Conservation (phyloP, 2,797 vertebrate species). For the Lepilemur septentrionalis region DNA sequence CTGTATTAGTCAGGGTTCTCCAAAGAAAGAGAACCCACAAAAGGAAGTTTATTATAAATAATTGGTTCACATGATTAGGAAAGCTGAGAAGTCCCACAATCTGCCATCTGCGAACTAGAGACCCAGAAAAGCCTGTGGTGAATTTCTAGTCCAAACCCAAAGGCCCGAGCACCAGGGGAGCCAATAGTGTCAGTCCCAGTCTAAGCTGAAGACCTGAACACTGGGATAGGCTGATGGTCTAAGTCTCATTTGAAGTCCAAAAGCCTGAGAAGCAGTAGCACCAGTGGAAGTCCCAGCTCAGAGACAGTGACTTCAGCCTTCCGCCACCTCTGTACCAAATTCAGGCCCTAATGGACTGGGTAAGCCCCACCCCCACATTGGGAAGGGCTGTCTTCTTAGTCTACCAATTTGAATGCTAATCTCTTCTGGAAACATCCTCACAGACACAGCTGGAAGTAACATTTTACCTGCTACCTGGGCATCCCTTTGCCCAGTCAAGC, state of each 20-base stretch:
- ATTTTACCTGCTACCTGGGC: neutral
- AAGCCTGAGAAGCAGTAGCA: neutral
- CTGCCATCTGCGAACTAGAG: too few relatives aligned
- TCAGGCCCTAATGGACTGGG: rapidly evolving
- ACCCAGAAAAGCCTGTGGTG: neutral
- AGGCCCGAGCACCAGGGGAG: neutral
- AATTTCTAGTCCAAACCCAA: neutral
- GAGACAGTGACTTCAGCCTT: neutral
- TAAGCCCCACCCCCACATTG: neutral
- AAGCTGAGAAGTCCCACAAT: neutral
- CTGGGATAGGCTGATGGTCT: neutral
- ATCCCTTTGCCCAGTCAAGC: neutral
- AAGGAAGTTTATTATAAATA: neutral
- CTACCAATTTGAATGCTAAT: neutral
- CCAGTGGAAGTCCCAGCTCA: rapidly evolving
- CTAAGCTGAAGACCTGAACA: neutral
- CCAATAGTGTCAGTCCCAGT: rapidly evolving
- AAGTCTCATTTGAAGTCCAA: too few relatives aligned
- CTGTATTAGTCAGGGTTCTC: neutral
- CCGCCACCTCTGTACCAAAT: neutral
- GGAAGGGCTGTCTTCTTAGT: neutral
- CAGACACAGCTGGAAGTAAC: neutral
- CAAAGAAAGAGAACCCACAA: neutral
- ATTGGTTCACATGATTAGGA: neutral
- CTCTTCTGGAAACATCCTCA: neutral